Evolutionary conservation across 2,888 invertebrate species (phyloP), one percentile per base, ranked within the genome.

Genomic region (Drosophila neotestacea): DNA sequence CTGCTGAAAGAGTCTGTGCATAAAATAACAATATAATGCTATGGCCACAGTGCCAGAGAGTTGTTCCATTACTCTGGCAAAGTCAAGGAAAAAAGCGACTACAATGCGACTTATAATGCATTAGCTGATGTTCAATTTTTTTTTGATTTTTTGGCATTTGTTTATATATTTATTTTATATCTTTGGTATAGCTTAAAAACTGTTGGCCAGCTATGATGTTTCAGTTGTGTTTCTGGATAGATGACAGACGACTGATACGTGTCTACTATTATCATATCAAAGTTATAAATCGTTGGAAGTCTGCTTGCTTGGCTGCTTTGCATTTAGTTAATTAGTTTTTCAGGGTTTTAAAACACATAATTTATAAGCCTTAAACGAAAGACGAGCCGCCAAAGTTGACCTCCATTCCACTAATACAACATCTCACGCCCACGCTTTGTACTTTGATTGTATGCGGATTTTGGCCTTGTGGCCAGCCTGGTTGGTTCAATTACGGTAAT

Each of bases 11-110:
- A 82, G 88, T 85, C 87, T 84, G 85, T 88, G 83, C 83, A 84
- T 84, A 84, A 84, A 84, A 84, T 84, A 88, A 88, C 83, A 88
- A 86, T 84, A 84, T 84, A 88, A 88, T 88, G 79, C 87, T 62
- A 64, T 81, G 79, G 59, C 68, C 64, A 30, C 41, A 78, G 70
- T 71, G 81, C 48, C 75, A 66, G 41, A 56, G 63, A 79, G 60
- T 50, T 69, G 41, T 42, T 39, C 39, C 46, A 62, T 58, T 65
- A 41, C 44, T n/a, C 30, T 28, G 39, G 55, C 59, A 59, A 56
- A 60, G 59, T 67, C 70, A 60, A 48, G 54, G 51, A 54, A 60
- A 70, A 48, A 67, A 13, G 58, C 60, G 64, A 75, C 42, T 59
- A 60, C 59, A 56, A 77, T 66, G 64, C 81, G 84, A 84, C 77